A percentile compares a stretch with the other conserved stretches of the same genome.
These are phyloP conservation scores for Hypomesus transpacificus DNA, from an alignment of 2,113 vertebrate species.

Conservation along the genomic window DNA sequence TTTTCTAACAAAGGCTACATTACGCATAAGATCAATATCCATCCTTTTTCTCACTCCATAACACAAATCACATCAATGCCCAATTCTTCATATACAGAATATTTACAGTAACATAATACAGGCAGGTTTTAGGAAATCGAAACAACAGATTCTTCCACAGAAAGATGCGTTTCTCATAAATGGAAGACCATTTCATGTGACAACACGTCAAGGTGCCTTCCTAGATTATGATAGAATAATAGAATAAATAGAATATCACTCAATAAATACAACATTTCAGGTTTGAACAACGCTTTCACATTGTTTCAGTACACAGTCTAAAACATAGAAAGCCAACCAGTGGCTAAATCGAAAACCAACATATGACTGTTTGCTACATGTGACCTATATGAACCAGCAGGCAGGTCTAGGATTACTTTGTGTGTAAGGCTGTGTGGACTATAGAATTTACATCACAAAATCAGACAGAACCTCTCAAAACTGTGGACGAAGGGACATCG, in stretches of 20 bases:
- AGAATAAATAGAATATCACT: conserved; percentile 44
- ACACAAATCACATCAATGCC: conserved; percentile 15
- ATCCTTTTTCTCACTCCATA: conserved; percentile 14
- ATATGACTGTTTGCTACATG: conserved; percentile 44
- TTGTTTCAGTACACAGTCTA: conserved; percentile 40
- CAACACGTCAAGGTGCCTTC: conserved; percentile 27
- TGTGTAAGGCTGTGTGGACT: conserved; percentile 43
- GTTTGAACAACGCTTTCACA: conserved; percentile 37
- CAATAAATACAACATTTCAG: conserved; percentile 56
- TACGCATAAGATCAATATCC: conserved; percentile 32
- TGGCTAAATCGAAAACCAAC: conserved; percentile 54
- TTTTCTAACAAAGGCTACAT: conserved; percentile 31
- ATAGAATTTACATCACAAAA: background rate
- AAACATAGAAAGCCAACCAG: conserved; percentile 54
- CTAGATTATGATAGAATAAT: conserved; percentile 6
- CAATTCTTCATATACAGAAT: conserved; percentile 37
- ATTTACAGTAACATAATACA: conserved; percentile 50
- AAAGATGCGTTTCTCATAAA: conserved; percentile 29
- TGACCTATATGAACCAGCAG: conserved; percentile 56
- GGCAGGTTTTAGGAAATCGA: conserved; percentile 43
- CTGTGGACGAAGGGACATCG: background rate
- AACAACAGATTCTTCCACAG: conserved; percentile 50
- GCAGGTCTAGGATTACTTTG: conserved; percentile 34
- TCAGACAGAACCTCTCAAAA: conserved; percentile 2
- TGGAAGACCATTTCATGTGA: conserved; percentile 60